These are phyloP conservation scores for Punctoribates punctum DNA, from an alignment of 2,888 invertebrate genomes.

Conservation along the genomic window DNA sequence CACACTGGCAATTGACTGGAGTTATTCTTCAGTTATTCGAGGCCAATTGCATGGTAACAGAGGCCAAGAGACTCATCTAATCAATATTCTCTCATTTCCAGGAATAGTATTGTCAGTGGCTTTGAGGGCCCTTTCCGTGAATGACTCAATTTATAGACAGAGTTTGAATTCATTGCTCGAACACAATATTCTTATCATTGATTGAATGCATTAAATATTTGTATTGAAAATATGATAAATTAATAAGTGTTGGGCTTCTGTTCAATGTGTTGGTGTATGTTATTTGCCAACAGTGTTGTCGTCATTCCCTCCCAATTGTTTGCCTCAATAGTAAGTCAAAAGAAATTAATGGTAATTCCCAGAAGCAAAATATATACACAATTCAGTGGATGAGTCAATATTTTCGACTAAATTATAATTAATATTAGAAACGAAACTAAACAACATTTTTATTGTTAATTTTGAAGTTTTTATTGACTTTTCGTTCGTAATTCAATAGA, in stretches of 20 bases:
- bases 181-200: not conserved
- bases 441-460: no score
- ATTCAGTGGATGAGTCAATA: slow-evolving; percentile 14
- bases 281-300: no score
- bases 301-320: not conserved
- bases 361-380: not conserved
- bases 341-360: not conserved
- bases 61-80: no score
- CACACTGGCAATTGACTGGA: no score
- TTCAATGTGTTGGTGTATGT: not conserved
- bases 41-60: no score
- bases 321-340: not conserved
- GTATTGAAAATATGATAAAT: slow-evolving; percentile 13
- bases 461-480: no score
- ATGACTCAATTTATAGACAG: not conserved
- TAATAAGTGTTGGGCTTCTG: slow-evolving; percentile 3
- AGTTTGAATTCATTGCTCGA: not conserved
- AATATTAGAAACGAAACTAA: not conserved
- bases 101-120: no score
- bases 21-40: no score
- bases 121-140: no score
- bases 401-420: not conserved
- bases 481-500: no score
- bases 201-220: slow-evolving; percentile 18
- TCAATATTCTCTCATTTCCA: no score